Evolutionary conservation across 2,113 vertebrate genomes (phyloP).

Genomic region (Silurus asotus): DNA sequence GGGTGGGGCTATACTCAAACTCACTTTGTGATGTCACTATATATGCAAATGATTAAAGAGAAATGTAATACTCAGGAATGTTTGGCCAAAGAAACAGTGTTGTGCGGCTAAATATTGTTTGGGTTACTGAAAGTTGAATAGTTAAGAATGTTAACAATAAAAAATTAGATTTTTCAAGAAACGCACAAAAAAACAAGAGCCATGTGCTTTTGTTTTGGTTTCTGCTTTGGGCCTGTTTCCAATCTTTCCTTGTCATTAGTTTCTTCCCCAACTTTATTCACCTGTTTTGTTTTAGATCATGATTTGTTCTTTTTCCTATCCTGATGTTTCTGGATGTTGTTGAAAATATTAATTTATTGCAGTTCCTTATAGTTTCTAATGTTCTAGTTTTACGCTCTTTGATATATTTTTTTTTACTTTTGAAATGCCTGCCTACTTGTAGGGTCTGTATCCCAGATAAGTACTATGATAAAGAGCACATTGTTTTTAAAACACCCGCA

Average conservation of each 20-base stretch:
- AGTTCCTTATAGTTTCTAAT: background rate
- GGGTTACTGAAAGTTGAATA: background rate
- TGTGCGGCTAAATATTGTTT: background rate
- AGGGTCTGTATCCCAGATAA: background rate
- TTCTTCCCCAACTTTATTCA: background rate
- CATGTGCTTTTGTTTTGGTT: conserved; percentile 1
- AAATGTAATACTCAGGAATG: background rate
- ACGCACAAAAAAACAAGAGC: background rate
- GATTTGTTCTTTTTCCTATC: background rate
- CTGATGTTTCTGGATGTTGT: background rate
- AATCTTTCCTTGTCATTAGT: background rate
- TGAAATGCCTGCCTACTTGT: background rate
- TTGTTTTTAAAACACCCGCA: background rate
- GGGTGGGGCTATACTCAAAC: background rate
- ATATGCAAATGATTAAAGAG: background rate
- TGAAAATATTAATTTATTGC: background rate
- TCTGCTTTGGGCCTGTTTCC: background rate
- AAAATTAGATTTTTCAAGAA: background rate
- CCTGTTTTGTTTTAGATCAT: background rate
- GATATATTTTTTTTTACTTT: background rate
- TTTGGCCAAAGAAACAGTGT: background rate
- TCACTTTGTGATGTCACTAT: conserved; percentile 5
- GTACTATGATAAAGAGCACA: background rate
- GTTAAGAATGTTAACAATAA: background rate
- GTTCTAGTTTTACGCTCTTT: background rate